Evolutionary conservation across 2,888 invertebrate genomes (phyloP), one percentile per base, ranked within the genome.

Genomic region (Noctua janthe): DNA sequence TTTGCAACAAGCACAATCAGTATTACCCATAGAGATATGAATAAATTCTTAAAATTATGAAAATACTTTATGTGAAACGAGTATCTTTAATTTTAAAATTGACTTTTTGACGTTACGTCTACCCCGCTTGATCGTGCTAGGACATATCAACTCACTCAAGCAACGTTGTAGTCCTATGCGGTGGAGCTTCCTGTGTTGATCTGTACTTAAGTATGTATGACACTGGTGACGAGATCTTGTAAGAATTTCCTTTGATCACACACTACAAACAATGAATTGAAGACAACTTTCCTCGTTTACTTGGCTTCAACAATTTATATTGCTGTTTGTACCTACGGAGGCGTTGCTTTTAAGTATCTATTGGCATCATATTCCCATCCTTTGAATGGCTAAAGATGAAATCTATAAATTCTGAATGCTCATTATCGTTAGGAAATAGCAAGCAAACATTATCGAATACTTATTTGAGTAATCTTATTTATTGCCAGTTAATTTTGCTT

Each of bases 301-400:
- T 49, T 70, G 5, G 29, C 56, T 59, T 47, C 11, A 47, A 20
- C 15, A 2, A 71, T 59, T 51, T 71, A n/a, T 59, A n/a, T 82
- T 43, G 70, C 59, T 35, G 39, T 23, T 54, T 15, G 62, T 74
- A 82, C 62, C 10, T 56, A 67, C n/a, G 73, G 82, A 85, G 85
- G 73, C 78, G 85, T 85, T 29, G 67, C 67, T 78, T 69, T 43
- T 47, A 43, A 47, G 23, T 69, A 85, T 84, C 85, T 85, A 84
- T 81, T 77, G 56, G 71, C 56, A 62, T 76, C 79, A 74, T 82
- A 82, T 64, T 64, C 70, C 39, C 66, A 85, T 67, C 67, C 69
- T 78, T 76, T 72, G 71, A 76, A 67, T 71, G n/a, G 75, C 70
- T 71, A 29, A 67, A 78, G 74, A 79, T 78, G 71, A 72, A 74